Evolutionary conservation across 2,797 vertebrate genomes (phyloP), one percentile per base, ranked within the genome.

Genomic region (Molossus alvarezi): DNA sequence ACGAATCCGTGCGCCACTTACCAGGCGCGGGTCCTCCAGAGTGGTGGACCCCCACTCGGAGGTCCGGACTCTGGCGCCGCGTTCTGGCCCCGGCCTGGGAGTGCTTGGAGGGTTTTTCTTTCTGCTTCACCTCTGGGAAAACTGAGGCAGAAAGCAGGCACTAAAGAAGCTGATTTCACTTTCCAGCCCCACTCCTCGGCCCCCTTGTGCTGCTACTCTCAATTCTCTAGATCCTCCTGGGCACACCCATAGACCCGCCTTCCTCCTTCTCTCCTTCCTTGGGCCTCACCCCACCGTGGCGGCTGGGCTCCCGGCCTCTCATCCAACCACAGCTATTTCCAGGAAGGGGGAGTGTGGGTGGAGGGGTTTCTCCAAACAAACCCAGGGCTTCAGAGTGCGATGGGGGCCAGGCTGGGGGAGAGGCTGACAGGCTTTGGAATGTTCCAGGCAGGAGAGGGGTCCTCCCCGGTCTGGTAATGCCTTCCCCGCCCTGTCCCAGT

Each of bases 351-450:
- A 72, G 80, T 51, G 91, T 80, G 94, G 96, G 90, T 84, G 94
- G 95, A 95, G 93, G 92, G 97, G 97, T 90, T 97, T 97, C 92
- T 97, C 89, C 96, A 97, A 97, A 98, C 97, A 97, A 97, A 97
- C 90, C 92, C 77, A 72, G 71, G 69, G 62, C 92, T 95, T 97
- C 9, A 9, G 82, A 81, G 90, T 73, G 53, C 83, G 92, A 91
- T 79, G 92, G 96, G 96, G 97, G 90, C 96, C 96, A 64, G 12
- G 62, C 60, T 73, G 18, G 76, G 95, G 96, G 87, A 95, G 65
- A 95, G 60, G 82, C 62, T 60, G 72, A 88, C 69, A 81, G 69
- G 51, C 77, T 72, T 71, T 64, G 90, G 88, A 96, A 97, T 92
- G 92, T 97, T 83, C 82, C 75, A 67, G 85, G 83, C 88, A 29